Evolutionary conservation across 2,797 vertebrate species (phyloP).

Genomic region (Enteromius unitaeniatus): DNA sequence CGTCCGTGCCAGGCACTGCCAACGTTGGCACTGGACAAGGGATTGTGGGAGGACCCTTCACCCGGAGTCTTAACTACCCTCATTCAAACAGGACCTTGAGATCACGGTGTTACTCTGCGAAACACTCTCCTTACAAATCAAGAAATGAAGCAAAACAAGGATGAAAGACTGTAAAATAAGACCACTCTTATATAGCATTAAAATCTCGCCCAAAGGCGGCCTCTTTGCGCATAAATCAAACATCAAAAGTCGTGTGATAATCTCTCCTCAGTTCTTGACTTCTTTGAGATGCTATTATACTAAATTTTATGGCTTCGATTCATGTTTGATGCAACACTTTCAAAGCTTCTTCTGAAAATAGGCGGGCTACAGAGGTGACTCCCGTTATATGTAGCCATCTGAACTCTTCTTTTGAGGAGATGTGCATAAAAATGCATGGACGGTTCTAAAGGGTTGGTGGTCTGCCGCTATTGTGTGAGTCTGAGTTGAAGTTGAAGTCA

Average conservation of each 20-base stretch:
- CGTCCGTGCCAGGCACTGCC: slow-evolving; percentile 76
- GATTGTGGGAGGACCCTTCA: slow-evolving; percentile 56
- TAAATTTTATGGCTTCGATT: slow-evolving; percentile 54
- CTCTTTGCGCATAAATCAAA: slow-evolving; percentile 66
- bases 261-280: slow-evolving; percentile 52
- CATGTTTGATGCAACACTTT: slow-evolving; percentile 31
- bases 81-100: slow-evolving; percentile 55
- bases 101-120: slow-evolving; percentile 58
- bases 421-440: background rate
- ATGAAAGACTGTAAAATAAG: slow-evolving; percentile 63
- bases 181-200: slow-evolving; percentile 62
- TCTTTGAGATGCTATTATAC: slow-evolving; percentile 60
- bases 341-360: slow-evolving; percentile 6
- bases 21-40: slow-evolving; percentile 64
- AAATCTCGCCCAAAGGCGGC: slow-evolving; percentile 70
- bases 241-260: slow-evolving; percentile 67
- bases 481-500: slow-evolving; percentile 24
- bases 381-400: background rate
- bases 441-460: slow-evolving; percentile 4
- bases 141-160: slow-evolving; percentile 57
- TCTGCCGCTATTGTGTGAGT: background rate
- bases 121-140: slow-evolving; percentile 47
- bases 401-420: slow-evolving; percentile 17
- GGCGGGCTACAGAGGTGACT: background rate
- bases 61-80: slow-evolving; percentile 58